A percentile compares a stretch with the other conserved stretches of the same genome.
Evolutionary conservation across 2,797 vertebrate genomes (phyloP).

Genomic region (Gambelia wislizenii): DNA sequence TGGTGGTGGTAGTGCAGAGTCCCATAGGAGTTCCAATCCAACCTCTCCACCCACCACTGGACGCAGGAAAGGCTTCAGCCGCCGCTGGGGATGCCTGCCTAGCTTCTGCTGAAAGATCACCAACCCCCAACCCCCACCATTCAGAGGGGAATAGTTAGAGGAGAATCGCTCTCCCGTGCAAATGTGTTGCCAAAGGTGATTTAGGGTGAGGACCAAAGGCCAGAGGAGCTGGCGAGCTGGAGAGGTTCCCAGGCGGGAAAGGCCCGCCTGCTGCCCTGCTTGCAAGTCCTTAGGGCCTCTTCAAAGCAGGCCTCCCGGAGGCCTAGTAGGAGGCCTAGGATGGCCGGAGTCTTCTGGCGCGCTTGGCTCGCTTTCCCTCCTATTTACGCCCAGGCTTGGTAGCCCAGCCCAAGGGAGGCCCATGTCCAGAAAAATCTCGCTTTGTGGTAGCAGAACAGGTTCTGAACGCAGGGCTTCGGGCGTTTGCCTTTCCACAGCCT

Average conservation of each 20-base stretch:
- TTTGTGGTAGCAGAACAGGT: neutral
- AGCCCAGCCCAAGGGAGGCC: neutral
- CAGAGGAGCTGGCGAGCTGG: neutral
- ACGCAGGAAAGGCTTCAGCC: too few relatives aligned
- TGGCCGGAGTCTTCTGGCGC: neutral
- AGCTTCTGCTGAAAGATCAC: too few relatives aligned
- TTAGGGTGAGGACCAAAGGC: neutral
- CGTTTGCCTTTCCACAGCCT: too few relatives aligned
- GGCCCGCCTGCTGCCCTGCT: accelerated
- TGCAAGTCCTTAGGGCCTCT: accelerated
- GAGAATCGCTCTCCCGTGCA: too few relatives aligned
- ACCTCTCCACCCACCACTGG: too few relatives aligned
- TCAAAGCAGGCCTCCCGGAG: neutral
- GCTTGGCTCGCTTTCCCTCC: neutral
- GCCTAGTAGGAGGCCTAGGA: neutral
- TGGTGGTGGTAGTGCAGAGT: too few relatives aligned
- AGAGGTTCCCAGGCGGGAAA: neutral
- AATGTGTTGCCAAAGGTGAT: too few relatives aligned
- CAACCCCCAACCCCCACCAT: too few relatives aligned
- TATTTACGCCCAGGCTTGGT: neutral
- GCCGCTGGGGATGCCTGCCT: too few relatives aligned
- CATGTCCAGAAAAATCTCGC: neutral
- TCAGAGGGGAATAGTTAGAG: too few relatives aligned
- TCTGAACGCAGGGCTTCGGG: too few relatives aligned
- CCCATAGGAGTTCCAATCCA: too few relatives aligned